These are phyloP conservation scores for Nemotelus nigrinus DNA, from an alignment of 2,888 invertebrate species.

Conservation along the genomic window DNA sequence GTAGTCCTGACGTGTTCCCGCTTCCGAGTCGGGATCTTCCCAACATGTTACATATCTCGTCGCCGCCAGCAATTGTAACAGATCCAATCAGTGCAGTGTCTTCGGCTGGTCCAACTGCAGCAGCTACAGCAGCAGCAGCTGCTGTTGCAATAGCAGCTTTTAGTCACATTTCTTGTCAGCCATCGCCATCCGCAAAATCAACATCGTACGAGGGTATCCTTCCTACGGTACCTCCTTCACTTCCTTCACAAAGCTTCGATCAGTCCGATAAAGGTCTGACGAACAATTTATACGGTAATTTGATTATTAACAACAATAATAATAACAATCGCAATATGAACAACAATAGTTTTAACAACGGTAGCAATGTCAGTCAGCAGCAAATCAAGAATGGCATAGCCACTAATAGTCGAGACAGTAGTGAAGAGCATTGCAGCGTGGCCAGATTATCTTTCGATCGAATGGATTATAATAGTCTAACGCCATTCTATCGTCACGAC, in stretches of 20 bases:
- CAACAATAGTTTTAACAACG: slow-evolving; percentile 20
- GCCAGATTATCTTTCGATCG: slow-evolving; percentile 50
- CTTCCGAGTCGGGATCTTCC: not conserved
- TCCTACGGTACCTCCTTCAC: not conserved
- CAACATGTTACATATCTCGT: not conserved
- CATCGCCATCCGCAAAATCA: not conserved
- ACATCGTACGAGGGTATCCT: not conserved
- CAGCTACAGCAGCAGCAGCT: slow-evolving; percentile 40
- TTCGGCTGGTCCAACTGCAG: not conserved
- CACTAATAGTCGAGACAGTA: not conserved
- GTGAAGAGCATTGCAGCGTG: slow-evolving; percentile 44
- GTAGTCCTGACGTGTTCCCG: not conserved
- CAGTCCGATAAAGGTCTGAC: not conserved
- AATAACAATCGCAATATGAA: slow-evolving; percentile 22
- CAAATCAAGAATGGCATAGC: not conserved
- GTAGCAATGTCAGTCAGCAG: not conserved
- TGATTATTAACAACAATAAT: slow-evolving; percentile 25
- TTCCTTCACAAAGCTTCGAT: not conserved
- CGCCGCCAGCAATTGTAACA: not conserved
- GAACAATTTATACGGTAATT: slow-evolving; percentile 1
- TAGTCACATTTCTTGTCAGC: slow-evolving; percentile 3
- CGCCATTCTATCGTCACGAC: slow-evolving; percentile 46
- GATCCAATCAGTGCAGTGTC: not conserved
- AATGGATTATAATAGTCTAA: slow-evolving; percentile 40
- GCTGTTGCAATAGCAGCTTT: slow-evolving; percentile 47